These are phyloP conservation scores for Clitarchus hookeri DNA, from an alignment of 2,888 invertebrate species.

Conservation along the genomic window DNA sequence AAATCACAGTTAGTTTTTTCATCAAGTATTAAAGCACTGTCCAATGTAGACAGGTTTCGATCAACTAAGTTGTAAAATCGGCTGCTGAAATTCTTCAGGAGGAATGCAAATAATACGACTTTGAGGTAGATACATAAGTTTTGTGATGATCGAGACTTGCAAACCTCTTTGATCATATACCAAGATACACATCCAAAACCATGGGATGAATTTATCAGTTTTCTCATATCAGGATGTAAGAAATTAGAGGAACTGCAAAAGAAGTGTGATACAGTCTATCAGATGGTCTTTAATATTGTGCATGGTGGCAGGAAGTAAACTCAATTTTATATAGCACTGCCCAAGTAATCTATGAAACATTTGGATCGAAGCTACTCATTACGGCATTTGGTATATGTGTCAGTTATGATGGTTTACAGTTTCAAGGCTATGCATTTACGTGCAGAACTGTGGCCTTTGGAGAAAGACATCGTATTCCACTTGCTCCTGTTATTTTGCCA, in stretches of 20 bases:
- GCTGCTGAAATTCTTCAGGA: not conserved
- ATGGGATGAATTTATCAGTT: not conserved
- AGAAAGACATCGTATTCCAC: not conserved
- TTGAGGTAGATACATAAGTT: not conserved
- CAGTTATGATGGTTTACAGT: no score
- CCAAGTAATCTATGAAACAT: conserved; percentile 4
- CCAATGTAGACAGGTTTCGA: not conserved
- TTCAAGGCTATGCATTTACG: no score
- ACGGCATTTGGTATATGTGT: no score
- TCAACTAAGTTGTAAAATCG: not conserved
- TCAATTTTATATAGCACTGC: not conserved
- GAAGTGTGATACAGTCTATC: not conserved
- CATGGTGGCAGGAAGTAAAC: not conserved
- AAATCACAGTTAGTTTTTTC: no score
- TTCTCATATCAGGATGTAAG: conserved; percentile 5
- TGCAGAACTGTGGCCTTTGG: not conserved
- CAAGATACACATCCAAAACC: not conserved
- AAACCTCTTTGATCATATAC: not conserved
- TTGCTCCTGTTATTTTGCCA: conserved; percentile 17
- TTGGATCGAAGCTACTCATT: not conserved
- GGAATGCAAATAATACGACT: not conserved
- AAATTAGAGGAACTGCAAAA: not conserved
- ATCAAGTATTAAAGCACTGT: no score
- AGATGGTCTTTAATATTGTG: not conserved
- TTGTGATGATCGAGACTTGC: not conserved